Percentiles rank a stretch among this genome's conserved stretches.
Conservation (phyloP, 2,113 vertebrate species). For the Vireo altiloquus region DNA sequence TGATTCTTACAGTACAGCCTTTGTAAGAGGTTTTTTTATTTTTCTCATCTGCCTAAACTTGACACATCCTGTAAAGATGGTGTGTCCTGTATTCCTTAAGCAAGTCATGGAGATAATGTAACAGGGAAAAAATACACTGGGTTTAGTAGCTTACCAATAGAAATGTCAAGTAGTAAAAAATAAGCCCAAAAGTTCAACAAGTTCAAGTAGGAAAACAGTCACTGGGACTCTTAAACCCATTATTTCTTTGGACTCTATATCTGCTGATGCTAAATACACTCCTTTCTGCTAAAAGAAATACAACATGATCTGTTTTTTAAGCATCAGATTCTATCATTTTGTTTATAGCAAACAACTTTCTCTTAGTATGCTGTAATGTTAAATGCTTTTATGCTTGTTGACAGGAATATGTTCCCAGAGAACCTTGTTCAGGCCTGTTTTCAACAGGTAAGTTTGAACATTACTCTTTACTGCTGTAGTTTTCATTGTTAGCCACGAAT, state of each 20-base stretch:
- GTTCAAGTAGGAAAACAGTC: background rate
- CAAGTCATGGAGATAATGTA: background rate
- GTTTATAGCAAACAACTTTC: background rate
- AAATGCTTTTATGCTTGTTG: constrained; percentile 25
- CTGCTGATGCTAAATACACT: background rate
- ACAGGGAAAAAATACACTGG: background rate
- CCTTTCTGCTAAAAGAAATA: background rate
- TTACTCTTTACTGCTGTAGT: background rate
- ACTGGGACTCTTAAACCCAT: background rate
- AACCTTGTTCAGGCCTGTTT: constrained; percentile 97
- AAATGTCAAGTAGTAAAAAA: background rate
- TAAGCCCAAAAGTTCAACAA: background rate
- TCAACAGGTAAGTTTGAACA: constrained; percentile 83
- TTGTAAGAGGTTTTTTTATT: background rate
- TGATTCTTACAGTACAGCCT: background rate
- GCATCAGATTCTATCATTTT: background rate
- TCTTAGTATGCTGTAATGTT: background rate
- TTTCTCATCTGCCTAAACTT: background rate
- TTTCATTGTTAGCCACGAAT: background rate
- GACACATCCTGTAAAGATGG: background rate
- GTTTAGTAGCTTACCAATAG: background rate
- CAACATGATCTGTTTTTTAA: background rate
- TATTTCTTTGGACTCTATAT: background rate
- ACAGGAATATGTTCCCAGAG: constrained; percentile 98
- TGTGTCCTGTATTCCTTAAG: background rate